Conservation (phyloP, 2,888 invertebrate species). For the Nasonovia ribisnigri region DNA sequence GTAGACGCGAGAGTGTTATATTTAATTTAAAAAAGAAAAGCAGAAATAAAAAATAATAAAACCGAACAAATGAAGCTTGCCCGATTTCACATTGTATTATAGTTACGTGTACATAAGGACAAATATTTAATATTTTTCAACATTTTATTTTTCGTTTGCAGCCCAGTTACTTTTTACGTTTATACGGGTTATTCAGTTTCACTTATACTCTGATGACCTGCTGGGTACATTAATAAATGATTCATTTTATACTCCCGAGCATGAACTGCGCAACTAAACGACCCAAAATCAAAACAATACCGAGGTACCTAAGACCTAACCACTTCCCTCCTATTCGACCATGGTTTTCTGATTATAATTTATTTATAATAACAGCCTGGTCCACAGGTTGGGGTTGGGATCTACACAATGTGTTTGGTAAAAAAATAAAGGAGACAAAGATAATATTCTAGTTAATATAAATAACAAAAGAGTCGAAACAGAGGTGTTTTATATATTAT, state of each 20-base stretch:
- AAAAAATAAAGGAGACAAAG: slow-evolving; percentile 12
- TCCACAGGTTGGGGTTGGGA: neutral
- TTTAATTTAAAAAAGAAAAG: neutral
- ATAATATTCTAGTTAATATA: slow-evolving; percentile 1
- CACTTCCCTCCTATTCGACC: neutral
- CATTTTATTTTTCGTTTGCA: neutral
- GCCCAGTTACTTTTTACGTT: neutral
- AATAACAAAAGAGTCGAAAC: slow-evolving; percentile 20
- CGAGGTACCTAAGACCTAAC: neutral
- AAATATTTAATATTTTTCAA: neutral
- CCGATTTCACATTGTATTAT: neutral
- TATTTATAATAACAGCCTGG: slow-evolving; percentile 45
- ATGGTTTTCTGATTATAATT: slow-evolving; percentile 15
- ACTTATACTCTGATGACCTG: slow-evolving; percentile 26
- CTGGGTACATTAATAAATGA: slow-evolving; percentile 43
- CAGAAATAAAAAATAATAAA: neutral
- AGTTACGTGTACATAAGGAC: neutral
- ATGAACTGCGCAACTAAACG: slow-evolving; percentile 6
- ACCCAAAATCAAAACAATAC: slow-evolving; percentile 57
- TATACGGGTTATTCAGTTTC: neutral
- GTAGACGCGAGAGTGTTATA: neutral
- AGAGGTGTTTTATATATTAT: neutral
- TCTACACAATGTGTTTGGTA: slow-evolving; percentile 31
- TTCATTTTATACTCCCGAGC: neutral
- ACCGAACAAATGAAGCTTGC: neutral